phyloP scores from a whole-genome alignment of 37 sponge, comb jelly and placozoan species.

The Hexactinellida sp. region DNA sequence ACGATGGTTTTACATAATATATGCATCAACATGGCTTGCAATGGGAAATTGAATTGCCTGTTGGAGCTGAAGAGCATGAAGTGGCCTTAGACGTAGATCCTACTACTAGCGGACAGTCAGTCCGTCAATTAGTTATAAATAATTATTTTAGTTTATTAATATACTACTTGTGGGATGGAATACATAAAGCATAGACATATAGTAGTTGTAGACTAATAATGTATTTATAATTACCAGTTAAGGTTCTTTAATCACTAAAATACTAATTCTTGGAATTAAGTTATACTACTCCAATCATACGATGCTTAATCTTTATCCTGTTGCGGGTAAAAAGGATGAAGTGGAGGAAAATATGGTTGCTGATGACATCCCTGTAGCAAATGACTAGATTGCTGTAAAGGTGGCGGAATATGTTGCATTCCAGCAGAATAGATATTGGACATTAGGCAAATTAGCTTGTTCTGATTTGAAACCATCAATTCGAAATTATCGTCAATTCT shows the following conservation, averaged over 20 bases:
- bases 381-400: not conserved
- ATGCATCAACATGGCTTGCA: slow-evolving; percentile 10
- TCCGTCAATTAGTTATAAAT: slow-evolving; percentile 2
- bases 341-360: not conserved
- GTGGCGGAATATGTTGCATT: slow-evolving; percentile 9
- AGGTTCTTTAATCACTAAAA: not conserved
- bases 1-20: slow-evolving; percentile 12
- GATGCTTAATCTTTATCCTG: slow-evolving; percentile 7
- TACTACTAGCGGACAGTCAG: slow-evolving; percentile 15
- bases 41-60: slow-evolving; percentile 16
- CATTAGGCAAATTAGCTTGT: not conserved
- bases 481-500: not conserved
- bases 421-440: not conserved
- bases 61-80: not conserved
- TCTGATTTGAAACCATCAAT: slow-evolving; percentile 15
- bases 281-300: not conserved
- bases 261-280: not conserved
- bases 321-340: not conserved
- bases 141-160: not conserved
- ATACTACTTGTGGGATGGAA: not conserved
- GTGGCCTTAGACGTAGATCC: not conserved
- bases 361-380: not conserved
- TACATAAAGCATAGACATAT: not conserved
- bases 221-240: not conserved
- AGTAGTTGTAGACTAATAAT: not conserved